Base-by-base conservation (phyloP, 2,797 vertebrate genomes). In the Cryptoblepharus egeriae region DNA sequence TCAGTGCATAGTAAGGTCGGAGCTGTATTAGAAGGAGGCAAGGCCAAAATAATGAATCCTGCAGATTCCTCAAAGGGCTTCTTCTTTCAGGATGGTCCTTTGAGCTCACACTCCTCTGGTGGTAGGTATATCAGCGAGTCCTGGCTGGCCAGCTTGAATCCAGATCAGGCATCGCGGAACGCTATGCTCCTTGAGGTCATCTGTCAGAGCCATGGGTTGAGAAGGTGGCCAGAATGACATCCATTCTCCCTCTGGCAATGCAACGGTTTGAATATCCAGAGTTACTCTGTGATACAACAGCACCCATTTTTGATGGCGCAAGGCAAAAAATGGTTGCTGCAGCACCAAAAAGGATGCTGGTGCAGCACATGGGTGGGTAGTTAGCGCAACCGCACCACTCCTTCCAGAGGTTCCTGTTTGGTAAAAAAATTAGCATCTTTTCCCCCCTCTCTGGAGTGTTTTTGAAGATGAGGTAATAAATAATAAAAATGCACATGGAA, bases 401-500 rank as follows among this genome's bases (percentile, higher is more conserved):
- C 74, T 83, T 79, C 61, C 70, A 30, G 30, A 30, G 20, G 55
- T 83, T 75, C 24, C 84, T 73, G 55, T 13, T 78, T 30, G 35
- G 32, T 30, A 30, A 78, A 60, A 68, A n/a, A 58, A 45, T 58
- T 52, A 20, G 60, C 35, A 13, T 58, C 64, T 65, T 8, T 15
- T 77, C 22, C 16, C 22, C 57, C 75, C 76, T 90, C 87, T 52
- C 71, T 77, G 70, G 20, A 42, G 57, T 77, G 63, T 0, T 80
- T 93, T 90, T 85, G 84, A 86, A 85, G 67, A 78, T 75, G 81
- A 85, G 92, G 83, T 72, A 86, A 84, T 91, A 92, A 91, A 91
- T 88, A 90, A 88, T 88, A 87, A 91, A 88, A 91, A 92, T 92
- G 90, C 88, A 69, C 87, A 77, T 89, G 93, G 93, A 92, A 93